These are phyloP conservation scores for Hipposideros armiger DNA, from an alignment of 2,113 vertebrate genomes.

Conservation along the genomic window DNA sequence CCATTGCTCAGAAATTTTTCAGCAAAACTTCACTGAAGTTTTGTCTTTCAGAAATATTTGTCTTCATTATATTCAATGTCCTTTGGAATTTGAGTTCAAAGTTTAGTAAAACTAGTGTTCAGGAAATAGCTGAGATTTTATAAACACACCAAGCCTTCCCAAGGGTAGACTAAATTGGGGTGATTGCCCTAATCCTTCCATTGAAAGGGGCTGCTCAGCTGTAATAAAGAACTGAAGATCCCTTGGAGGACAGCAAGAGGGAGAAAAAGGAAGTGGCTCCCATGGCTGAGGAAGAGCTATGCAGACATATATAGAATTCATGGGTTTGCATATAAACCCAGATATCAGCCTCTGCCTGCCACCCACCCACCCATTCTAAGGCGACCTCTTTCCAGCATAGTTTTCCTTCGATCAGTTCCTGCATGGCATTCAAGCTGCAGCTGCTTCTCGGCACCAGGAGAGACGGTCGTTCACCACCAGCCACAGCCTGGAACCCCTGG, in stretches of 20 bases:
- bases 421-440: background rate
- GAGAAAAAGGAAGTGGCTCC: background rate
- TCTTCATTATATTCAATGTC: background rate
- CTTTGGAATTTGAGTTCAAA: constrained; percentile 30
- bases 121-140: constrained; percentile 19
- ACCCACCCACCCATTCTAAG: background rate
- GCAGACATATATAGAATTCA: background rate
- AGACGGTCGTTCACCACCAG: background rate
- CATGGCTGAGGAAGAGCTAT: background rate
- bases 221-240: background rate
- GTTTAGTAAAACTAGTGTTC: constrained; percentile 29
- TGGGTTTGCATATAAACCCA: background rate
- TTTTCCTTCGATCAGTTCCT: background rate
- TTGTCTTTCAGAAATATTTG: constrained; percentile 28
- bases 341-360: background rate
- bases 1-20: constrained; percentile 51
- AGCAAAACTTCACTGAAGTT: background rate
- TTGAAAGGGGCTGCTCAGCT: background rate
- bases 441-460: background rate
- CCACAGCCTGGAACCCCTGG: background rate
- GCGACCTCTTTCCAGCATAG: background rate
- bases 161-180: background rate
- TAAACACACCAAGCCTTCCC: background rate
- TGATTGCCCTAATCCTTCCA: background rate
- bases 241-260: background rate